Evolutionary conservation across 2,888 invertebrate genomes (phyloP), one percentile per base, ranked within the genome.

Genomic region (Stictocephala bisonia): DNA sequence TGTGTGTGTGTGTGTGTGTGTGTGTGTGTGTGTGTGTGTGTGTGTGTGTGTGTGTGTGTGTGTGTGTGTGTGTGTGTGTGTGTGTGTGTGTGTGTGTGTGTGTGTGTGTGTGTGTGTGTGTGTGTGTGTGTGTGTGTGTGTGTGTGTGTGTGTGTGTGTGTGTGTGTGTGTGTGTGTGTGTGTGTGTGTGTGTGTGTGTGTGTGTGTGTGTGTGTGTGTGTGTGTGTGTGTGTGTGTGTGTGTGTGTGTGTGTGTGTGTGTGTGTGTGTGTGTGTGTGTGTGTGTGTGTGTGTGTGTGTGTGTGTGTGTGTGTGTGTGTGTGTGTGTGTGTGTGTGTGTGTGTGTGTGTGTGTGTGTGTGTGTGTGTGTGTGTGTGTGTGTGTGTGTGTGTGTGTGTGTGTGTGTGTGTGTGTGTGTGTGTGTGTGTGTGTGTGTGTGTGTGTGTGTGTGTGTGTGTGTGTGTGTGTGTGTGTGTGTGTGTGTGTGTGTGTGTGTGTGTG

Each of bases 181-280:
- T 58, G 58, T 58, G 58, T 58, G 58, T 58, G 58, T 58, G 58
- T 58, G 58, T 58, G 58, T 58, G 58, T 58, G 58, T 58, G 58
- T 58, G 58, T 58, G 58, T 58, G 58, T 58, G 58, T 58, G 58
- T 58, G 58, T 58, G 58, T 58, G 58, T 58, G 58, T 58, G 58
- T 58, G 58, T 58, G 58, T 58, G 58, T 58, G 58, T 58, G 58
- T 58, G 58, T 58, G 58, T 58, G 58, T 58, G 58, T 58, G 58
- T 58, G 58, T 58, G 58, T 58, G 58, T 58, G 58, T 58, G 58
- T 58, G 58, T 58, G 58, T 58, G 58, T 58, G 58, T 58, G 58
- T 58, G 58, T 58, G 58, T 58, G 58, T 58, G 58, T 58, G 58
- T 58, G 58, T 58, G 58, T 58, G 58, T 58, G 58, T 58, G 58